phyloP scores from a whole-genome alignment of 1,140 invertebrate genomes.

The Wiebesia pumilae region DNA sequence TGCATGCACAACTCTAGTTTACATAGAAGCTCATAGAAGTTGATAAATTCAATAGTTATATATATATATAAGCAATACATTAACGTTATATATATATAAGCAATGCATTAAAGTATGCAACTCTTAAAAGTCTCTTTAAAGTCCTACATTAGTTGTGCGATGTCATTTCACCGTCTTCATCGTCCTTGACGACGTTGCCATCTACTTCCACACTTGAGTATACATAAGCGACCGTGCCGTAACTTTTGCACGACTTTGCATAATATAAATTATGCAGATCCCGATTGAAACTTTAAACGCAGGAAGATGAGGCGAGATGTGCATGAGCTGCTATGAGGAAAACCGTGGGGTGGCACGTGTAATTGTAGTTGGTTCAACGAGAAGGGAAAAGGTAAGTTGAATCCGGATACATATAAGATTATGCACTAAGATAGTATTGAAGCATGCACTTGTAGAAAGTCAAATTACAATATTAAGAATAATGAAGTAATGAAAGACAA shows the following conservation, averaged over 20 bases:
- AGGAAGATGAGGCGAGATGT: slow-evolving; percentile 44
- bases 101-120: neutral
- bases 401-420: slow-evolving; percentile 15
- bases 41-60: slow-evolving; percentile 10
- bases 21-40: neutral
- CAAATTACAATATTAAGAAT: neutral
- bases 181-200: slow-evolving; percentile 6
- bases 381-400: neutral
- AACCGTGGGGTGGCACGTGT: neutral
- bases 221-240: slow-evolving; percentile 4
- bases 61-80: neutral
- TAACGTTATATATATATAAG: neutral
- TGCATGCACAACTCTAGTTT: neutral
- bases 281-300: slow-evolving; percentile 58
- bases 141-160: slow-evolving; percentile 1
- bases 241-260: slow-evolving; percentile 55
- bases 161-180: slow-evolving; percentile 11
- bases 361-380: slow-evolving; percentile 21
- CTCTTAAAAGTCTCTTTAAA: slow-evolving; percentile 31
- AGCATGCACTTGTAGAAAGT: neutral
- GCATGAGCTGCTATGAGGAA: neutral
- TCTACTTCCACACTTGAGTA: neutral
- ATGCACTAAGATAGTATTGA: neutral
- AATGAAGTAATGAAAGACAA: neutral
- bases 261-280: slow-evolving; percentile 63